A percentile compares a stretch with the other conserved stretches of the same genome.
These are phyloP conservation scores for Drosophila siamana DNA, from an alignment of 2,888 invertebrate genomes.

Conservation along the genomic window DNA sequence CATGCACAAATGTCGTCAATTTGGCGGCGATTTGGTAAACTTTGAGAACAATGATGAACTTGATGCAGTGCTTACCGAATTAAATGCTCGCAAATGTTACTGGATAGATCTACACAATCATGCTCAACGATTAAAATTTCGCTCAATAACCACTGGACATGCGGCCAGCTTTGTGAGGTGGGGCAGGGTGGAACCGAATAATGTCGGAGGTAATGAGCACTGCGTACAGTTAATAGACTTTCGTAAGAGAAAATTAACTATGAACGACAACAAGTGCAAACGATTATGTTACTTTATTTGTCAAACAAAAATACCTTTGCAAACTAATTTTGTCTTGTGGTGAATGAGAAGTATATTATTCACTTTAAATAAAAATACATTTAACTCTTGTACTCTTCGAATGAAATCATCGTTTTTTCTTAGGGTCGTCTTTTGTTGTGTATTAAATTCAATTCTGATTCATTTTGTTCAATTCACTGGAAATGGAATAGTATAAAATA, in stretches of 20 bases:
- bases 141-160: constrained; percentile 24
- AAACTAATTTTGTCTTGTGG: constrained; percentile 23
- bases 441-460: too few relatives aligned
- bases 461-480: not conserved
- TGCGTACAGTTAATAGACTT: constrained; percentile 14
- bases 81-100: not conserved
- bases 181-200: constrained; percentile 26
- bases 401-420: not conserved
- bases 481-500: not conserved
- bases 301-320: constrained; percentile 19
- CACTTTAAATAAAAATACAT: not conserved
- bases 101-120: constrained; percentile 25
- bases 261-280: constrained; percentile 27
- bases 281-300: constrained; percentile 11
- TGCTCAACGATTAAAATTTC: not conserved
- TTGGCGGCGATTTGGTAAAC: constrained; percentile 20
- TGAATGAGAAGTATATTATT: not conserved
- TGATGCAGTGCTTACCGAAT: not conserved
- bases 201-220: not conserved
- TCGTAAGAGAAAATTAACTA: not conserved
- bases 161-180: not conserved
- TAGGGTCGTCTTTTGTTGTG: too few relatives aligned
- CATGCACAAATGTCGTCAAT: constrained; percentile 20
- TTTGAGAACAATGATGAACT: constrained; percentile 10
- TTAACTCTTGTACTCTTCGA: not conserved